Percentiles rank a stretch among this genome's conserved stretches.
phyloP scores from a whole-genome alignment of 2,113 vertebrate species.

The Paradisaea rubra region DNA sequence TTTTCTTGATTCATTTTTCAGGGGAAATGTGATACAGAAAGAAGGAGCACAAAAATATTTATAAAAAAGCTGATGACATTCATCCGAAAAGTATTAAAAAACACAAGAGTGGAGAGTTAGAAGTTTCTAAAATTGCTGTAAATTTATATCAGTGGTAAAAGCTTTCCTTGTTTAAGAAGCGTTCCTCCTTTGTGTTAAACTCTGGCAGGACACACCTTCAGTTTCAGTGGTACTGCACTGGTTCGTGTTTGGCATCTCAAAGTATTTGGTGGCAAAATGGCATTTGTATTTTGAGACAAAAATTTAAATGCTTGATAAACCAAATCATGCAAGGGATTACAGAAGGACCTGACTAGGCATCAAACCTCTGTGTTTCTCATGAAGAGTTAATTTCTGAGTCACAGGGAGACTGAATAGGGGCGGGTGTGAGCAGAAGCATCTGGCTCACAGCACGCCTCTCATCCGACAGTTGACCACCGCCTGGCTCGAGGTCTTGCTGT shows the following conservation, averaged over 20 bases:
- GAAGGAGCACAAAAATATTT: neutral
- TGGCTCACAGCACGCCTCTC: fast-evolving
- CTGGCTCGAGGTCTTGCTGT: fast-evolving
- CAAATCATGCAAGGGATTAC: neutral
- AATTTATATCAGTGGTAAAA: neutral
- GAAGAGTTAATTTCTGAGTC: neutral
- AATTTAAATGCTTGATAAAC: neutral
- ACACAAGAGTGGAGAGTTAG: fast-evolving
- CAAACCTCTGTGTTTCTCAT: neutral
- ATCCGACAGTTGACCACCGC: fast-evolving
- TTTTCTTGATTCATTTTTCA: neutral
- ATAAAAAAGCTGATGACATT: neutral
- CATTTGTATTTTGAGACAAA: neutral
- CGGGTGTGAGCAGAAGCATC: neutral
- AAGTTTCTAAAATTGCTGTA: neutral
- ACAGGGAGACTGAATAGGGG: fast-evolving
- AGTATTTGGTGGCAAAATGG: fast-evolving
- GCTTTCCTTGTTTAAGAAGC: neutral
- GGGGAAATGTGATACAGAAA: conserved; percentile 32
- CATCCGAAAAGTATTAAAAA: neutral
- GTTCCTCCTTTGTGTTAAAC: neutral
- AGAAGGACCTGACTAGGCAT: neutral
- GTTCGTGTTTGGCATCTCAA: fast-evolving
- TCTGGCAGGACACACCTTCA: neutral
- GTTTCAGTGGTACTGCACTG: neutral